Evolutionary conservation across 2,113 vertebrate species (phyloP).

Genomic region (Microtus montanus): DNA sequence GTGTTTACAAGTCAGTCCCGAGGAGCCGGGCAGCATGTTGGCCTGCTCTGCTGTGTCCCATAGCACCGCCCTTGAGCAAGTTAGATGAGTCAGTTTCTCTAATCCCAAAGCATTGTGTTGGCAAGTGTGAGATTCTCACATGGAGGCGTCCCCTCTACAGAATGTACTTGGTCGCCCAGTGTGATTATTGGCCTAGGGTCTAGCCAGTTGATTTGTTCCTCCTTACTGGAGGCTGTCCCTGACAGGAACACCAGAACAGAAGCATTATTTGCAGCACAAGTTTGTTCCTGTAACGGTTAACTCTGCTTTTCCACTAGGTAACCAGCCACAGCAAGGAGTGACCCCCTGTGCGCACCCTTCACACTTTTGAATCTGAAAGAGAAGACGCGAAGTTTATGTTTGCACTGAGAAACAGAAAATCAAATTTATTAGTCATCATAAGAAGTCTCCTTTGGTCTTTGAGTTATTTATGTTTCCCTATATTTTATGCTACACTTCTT

Average conservation of each 20-base stretch:
- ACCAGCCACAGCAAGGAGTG: constrained; percentile 84
- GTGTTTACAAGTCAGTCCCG: neutral
- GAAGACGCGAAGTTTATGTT: constrained; percentile 22
- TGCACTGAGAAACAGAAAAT: constrained; percentile 81
- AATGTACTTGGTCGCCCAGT: neutral
- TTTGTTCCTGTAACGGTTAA: neutral
- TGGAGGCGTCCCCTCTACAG: neutral
- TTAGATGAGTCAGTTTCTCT: neutral
- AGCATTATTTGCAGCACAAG: too few species aligned
- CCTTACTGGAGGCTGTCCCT: neutral
- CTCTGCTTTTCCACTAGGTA: constrained; percentile 77
- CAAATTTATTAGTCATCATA: constrained; percentile 65
- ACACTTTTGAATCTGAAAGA: constrained; percentile 79
- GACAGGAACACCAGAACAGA: neutral
- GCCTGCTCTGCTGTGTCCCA: neutral
- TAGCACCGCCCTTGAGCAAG: neutral
- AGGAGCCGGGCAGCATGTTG: neutral
- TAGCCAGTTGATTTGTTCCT: neutral
- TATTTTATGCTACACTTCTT: constrained; percentile 75
- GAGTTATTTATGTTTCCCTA: constrained; percentile 43
- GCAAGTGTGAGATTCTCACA: neutral
- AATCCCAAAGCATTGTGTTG: neutral
- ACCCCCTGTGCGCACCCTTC: constrained; percentile 82
- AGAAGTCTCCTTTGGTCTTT: constrained; percentile 59
- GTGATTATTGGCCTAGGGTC: neutral